A percentile compares a stretch with the other conserved stretches of the same genome.
Evolutionary conservation across 1,140 invertebrate genomes (phyloP).

Genomic region (Micrasema minimum): DNA sequence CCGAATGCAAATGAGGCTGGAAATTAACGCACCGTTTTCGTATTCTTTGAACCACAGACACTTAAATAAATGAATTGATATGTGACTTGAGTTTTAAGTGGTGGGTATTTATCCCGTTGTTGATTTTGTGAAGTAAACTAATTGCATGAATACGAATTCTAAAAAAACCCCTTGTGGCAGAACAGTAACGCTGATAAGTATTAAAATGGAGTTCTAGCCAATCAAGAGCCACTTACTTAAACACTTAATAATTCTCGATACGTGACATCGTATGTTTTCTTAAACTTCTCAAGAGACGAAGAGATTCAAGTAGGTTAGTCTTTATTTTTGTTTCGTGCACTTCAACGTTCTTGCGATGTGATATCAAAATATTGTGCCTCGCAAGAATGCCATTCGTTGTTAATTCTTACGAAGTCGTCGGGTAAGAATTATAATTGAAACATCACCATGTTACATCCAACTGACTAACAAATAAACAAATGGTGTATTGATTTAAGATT

Average conservation of each 20-base stretch:
- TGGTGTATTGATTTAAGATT: background rate
- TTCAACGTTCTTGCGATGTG: constrained; percentile 14
- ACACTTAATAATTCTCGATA: constrained; percentile 3
- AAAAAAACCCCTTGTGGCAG: background rate
- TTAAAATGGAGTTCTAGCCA: constrained; percentile 5
- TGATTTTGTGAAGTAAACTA: background rate
- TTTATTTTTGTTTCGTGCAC: constrained; percentile 26
- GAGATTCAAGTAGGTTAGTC: constrained; percentile 1
- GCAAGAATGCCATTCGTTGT: background rate
- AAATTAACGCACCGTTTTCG: constrained; percentile 2
- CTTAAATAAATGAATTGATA: constrained; percentile 1
- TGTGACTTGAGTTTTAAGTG: constrained; percentile 2
- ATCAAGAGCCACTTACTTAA: background rate
- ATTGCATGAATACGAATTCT: constrained; percentile 3
- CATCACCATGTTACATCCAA: constrained; percentile 16
- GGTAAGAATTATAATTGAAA: constrained; percentile 16
- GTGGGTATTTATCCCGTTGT: constrained; percentile 5
- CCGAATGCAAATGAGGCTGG: background rate
- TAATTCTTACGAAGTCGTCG: constrained; percentile 1
- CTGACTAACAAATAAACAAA: background rate
- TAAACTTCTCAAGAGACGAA: background rate
- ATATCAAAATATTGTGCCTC: constrained; percentile 30
- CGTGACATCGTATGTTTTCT: constrained; percentile 27
- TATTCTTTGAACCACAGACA: background rate
- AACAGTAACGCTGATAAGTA: constrained; percentile 11